Evolutionary conservation across 92 coral and sea anemone species (phyloP), one percentile per base, ranked within the genome.

Genomic region (Parazoanthus darwini): DNA sequence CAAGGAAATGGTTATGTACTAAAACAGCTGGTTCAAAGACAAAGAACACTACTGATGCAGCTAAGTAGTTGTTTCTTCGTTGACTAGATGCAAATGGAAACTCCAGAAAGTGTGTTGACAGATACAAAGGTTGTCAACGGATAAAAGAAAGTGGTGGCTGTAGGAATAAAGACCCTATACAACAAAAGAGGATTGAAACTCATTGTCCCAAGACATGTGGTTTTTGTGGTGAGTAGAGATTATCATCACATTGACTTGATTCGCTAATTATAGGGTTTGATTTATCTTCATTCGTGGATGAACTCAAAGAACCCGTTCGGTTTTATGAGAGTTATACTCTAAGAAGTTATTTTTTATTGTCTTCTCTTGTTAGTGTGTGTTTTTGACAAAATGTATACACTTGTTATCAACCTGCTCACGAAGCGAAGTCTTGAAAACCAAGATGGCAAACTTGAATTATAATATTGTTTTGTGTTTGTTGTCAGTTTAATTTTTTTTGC

Each of bases 71-170:
- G 6, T 18, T 76, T 10, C 43, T 76, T 76, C 16, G 11, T 76
- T 76, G 43, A 38, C 46, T 76, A 44, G 26, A 76, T 76, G 29
- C 48, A 76, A 44, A 76, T 39, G 48, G 48, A 15, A n/a, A 16
- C 54, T 37, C 54, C 20, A 37, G 51, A n/a, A 76, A 76, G 80
- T 76, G 80, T 39, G 80, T 36, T 76, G 80, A 76, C 80, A 76
- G 46, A 39, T 76, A 76, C 80, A 16, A 2, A 44, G 39, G 42
- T 18, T 76, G 80, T 39, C 80, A 76, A 36, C 15, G 26, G 23
- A 16, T 76, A 76, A 76, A 76, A 76, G 80, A 38, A 38, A 16
- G 1, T 20, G 80, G 29, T 37, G 80, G 11, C 35, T 76, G 80
- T 39, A 76, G n/a, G 48, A 36, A 16, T 16, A 39, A 76, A 76